phyloP scores from a whole-genome alignment of 2,888 invertebrate genomes.

The Drosophila crucigera region DNA sequence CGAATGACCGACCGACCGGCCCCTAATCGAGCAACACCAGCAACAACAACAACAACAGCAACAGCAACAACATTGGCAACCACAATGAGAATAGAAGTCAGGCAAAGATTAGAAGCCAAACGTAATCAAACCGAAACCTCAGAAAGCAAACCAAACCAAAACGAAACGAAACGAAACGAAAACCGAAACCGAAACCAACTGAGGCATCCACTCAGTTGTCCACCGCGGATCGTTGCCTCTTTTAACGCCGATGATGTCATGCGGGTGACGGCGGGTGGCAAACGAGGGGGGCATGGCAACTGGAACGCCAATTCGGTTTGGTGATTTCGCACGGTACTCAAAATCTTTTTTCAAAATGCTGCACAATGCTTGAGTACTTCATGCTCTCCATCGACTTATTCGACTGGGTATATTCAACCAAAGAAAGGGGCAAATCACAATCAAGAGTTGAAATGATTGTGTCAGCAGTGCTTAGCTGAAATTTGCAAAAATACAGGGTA shows the following conservation, averaged over 20 bases:
- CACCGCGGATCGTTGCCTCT: constrained; percentile 57
- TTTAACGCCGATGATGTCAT: constrained; percentile 69
- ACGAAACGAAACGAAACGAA: not conserved
- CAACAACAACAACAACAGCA: constrained; percentile 27
- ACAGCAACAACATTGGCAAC: not conserved
- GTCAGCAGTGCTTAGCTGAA: not conserved
- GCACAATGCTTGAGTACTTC: constrained; percentile 30
- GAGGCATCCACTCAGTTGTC: constrained; percentile 56
- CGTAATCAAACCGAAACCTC: constrained; percentile 55
- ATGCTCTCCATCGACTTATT: not conserved
- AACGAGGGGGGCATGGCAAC: constrained; percentile 26
- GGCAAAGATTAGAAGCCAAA: constrained; percentile 42
- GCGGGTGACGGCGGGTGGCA: constrained; percentile 23
- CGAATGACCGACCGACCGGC: constrained; percentile 44
- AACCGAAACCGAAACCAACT: constrained; percentile 41
- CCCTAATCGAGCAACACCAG: constrained; percentile 30
- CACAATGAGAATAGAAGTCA: constrained; percentile 17
- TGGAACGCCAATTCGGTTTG: constrained; percentile 52
- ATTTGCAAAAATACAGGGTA: constrained; percentile 8
- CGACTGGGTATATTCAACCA: constrained; percentile 4
- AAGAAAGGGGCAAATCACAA: not conserved
- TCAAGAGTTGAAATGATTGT: not conserved
- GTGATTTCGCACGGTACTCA: constrained; percentile 68
- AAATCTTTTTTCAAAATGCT: constrained; percentile 51
- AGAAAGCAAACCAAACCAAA: constrained; percentile 45